phyloP scores from a whole-genome alignment of 1,140 invertebrate species.

The Caenorhabditis tropicalis region DNA sequence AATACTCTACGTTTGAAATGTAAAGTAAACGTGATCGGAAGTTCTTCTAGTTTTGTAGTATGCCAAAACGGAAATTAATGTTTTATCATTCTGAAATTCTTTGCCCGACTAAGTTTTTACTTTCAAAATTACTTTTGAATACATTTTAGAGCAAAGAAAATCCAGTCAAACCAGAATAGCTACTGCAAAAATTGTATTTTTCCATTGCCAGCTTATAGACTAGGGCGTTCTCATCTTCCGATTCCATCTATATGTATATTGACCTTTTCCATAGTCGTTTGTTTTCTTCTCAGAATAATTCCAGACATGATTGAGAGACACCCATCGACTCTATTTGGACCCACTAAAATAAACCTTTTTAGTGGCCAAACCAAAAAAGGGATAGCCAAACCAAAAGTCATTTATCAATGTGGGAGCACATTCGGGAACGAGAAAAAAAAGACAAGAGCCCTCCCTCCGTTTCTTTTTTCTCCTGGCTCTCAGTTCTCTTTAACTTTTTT shows the following conservation, averaged over 20 bases:
- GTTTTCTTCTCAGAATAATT: not conserved
- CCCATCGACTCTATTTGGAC: not conserved
- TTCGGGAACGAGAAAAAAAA: not conserved
- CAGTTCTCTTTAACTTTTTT: slow-evolving; percentile 15
- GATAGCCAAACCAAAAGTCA: slow-evolving; percentile 9
- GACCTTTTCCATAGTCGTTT: not conserved
- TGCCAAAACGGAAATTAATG: too few species aligned
- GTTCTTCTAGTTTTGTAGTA: too few species aligned
- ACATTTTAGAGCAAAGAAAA: too few species aligned
- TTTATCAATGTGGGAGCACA: slow-evolving; percentile 40
- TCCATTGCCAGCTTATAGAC: slow-evolving; percentile 8
- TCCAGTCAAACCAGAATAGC: too few species aligned
- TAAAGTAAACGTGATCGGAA: too few species aligned
- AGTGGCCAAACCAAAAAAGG: not conserved
- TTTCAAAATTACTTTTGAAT: too few species aligned
- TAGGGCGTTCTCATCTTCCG: not conserved
- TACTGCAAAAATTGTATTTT: not conserved
- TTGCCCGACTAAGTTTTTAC: too few species aligned
- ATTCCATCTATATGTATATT: not conserved
- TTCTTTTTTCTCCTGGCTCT: not conserved
- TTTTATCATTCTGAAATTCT: too few species aligned
- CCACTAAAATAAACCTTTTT: not conserved
- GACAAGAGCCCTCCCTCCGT: not conserved
- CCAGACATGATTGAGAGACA: slow-evolving; percentile 8
- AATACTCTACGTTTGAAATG: too few species aligned